Percentiles rank a stretch among this genome's conserved stretches.
These are phyloP conservation scores for Amaurobius ferox DNA, from an alignment of 2,888 invertebrate species.

Conservation along the genomic window DNA sequence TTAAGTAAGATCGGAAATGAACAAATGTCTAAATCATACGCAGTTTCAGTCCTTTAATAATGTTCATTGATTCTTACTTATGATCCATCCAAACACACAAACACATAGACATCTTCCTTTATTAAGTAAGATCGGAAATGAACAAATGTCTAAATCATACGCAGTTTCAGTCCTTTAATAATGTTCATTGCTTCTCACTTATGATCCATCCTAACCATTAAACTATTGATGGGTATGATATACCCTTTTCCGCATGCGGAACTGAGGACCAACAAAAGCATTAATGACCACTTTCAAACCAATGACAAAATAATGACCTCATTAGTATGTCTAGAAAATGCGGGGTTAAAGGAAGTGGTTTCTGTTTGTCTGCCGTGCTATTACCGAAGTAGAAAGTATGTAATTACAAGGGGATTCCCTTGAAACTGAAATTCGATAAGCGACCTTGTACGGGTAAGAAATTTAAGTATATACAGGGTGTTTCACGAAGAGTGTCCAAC, in stretches of 20 bases:
- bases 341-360: neutral
- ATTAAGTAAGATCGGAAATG: too few relatives aligned
- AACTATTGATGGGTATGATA: neutral
- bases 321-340: neutral
- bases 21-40: too few relatives aligned
- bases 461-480: too few relatives aligned
- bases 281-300: neutral
- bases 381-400: neutral
- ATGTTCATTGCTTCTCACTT: neutral
- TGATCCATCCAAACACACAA: too few relatives aligned
- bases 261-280: neutral
- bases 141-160: too few relatives aligned
- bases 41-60: too few relatives aligned
- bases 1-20: too few relatives aligned
- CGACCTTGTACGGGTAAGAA: too few relatives aligned
- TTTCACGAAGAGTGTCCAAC: too few relatives aligned
- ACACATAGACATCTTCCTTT: too few relatives aligned
- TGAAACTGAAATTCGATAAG: neutral
- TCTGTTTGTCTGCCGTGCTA: neutral
- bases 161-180: too few relatives aligned
- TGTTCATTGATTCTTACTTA: neutral
- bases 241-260: neutral
- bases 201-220: neutral
- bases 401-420: neutral
- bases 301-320: constrained; percentile 5